Base-by-base conservation (phyloP, 2,888 invertebrate genomes). In the Catocala sponsa region DNA sequence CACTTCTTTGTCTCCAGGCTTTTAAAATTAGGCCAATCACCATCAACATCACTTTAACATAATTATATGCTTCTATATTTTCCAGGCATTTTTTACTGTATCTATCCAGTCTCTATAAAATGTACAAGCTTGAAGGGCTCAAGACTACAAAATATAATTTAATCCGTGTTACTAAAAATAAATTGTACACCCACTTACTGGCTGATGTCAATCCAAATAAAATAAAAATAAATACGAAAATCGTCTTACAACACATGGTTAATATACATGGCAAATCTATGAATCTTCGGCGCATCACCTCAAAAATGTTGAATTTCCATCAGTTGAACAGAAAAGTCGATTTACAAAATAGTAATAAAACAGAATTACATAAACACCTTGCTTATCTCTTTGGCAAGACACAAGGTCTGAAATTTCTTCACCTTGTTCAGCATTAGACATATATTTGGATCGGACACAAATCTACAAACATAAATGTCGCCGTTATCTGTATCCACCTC, bases 61-160 rank as follows among this genome's bases (percentile, higher is more conserved):
- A 38, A 6, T 6, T 6, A 6, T 38, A 9, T 38, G 9, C 35
- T 38, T 38, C 7, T 38, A 13, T 33, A 25, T 47, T 50, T 78
- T 97, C 97, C 88, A 98, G 98, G 82, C 6, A 7, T 38, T 38
- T 38, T 1, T 96, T 96, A 79, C 96, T 97, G 82, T 95, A 97
- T 74, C 94, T 98, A 62, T 96, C 96, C 76, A 95, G 96, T 65
- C 97, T 98, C 11, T 96, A 96, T 68, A 96, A 96, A 78, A 95
- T 97, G 68, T 97, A 96, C 83, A 95, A 96, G 70, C 95, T 95
- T 59, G 98, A 98, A 82, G 98, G 98, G 6, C 91, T 98, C 53
- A 97, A 95, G 83, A 97, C 96, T 76, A 95, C 98, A 32, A 95
- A 96, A 70, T 98, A 98, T 89, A 95, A 95, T 74, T 85, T 97